Conservation (phyloP, 1,140 invertebrate species). For the Whitmania pigra region DNA sequence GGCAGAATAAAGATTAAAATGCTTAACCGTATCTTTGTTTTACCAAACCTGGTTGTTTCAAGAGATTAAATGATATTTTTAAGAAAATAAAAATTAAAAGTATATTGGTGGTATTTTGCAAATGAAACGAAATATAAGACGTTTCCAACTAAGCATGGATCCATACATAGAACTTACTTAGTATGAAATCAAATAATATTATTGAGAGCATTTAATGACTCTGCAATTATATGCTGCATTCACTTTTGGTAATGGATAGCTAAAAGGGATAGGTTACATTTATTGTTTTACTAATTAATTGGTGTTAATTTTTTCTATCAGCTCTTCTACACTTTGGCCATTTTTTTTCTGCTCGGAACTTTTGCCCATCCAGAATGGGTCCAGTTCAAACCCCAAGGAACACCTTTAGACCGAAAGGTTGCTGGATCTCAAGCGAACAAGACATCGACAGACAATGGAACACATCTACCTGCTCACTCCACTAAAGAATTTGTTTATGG, state of each 20-base stretch:
- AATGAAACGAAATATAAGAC: background rate
- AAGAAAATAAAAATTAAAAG: no score
- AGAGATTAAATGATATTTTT: no score
- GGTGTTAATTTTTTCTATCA: background rate
- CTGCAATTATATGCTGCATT: no score
- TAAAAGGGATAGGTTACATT: background rate
- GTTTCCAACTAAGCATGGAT: background rate
- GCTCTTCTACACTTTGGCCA: slow-evolving; percentile 3
- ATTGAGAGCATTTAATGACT: background rate
- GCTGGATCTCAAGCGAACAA: no score
- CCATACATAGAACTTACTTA: background rate
- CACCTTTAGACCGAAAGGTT: no score
- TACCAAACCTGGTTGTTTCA: no score
- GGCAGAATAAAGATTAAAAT: no score
- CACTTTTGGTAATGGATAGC: background rate
- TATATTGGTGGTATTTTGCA: background rate
- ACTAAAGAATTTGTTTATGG: slow-evolving; percentile 5
- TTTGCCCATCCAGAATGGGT: slow-evolving; percentile 16
- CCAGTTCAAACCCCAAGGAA: background rate
- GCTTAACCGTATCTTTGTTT: no score
- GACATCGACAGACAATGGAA: no score
- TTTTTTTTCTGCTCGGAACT: background rate
- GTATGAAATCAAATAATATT: background rate
- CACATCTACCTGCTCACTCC: background rate
- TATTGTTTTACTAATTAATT: background rate